Conservation (phyloP, 2,797 vertebrate species). For the Syngnathus rostellatus region DNA sequence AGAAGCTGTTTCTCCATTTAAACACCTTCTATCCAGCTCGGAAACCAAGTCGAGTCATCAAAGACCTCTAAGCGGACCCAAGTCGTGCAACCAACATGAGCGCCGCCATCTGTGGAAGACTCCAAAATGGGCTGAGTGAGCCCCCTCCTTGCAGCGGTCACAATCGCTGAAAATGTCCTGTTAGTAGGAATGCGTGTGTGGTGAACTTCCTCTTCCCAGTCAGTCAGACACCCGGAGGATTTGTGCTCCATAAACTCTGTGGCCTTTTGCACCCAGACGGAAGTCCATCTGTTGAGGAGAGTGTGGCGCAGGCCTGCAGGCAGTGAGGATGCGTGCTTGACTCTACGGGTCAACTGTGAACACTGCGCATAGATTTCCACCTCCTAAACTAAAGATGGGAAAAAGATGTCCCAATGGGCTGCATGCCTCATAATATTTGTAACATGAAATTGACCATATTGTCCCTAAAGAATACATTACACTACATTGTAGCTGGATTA, state of each 20-base stretch:
- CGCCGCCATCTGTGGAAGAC: slow-evolving; percentile 50
- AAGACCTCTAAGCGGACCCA: slow-evolving; percentile 18
- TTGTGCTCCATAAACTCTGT: slow-evolving; percentile 59
- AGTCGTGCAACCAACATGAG: slow-evolving; percentile 33
- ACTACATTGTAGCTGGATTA: too few relatives aligned
- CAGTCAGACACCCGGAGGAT: slow-evolving; percentile 58
- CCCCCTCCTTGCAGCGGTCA: slow-evolving; percentile 35
- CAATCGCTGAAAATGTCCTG: slow-evolving; percentile 22
- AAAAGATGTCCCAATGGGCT: neutral
- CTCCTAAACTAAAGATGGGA: slow-evolving; percentile 29
- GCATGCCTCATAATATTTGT: neutral
- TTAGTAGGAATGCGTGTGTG: slow-evolving; percentile 4
- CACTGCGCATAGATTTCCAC: slow-evolving; percentile 44
- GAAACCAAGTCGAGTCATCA: slow-evolving; percentile 48
- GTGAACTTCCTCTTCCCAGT: slow-evolving; percentile 41
- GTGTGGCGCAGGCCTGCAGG: slow-evolving; percentile 46
- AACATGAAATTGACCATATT: neutral
- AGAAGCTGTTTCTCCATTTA: slow-evolving; percentile 33
- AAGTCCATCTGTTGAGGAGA: slow-evolving; percentile 60
- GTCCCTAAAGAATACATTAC: too few relatives aligned
- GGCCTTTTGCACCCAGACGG: slow-evolving; percentile 56
- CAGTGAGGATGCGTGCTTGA: slow-evolving; percentile 35
- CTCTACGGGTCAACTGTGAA: slow-evolving; percentile 39
- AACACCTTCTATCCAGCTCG: slow-evolving; percentile 20
- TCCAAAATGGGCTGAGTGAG: slow-evolving; percentile 15